A percentile compares a stretch with the other conserved stretches of the same genome.
These are phyloP conservation scores for Mastomys coucha DNA, from an alignment of 2,113 vertebrate species.

Conservation along the genomic window DNA sequence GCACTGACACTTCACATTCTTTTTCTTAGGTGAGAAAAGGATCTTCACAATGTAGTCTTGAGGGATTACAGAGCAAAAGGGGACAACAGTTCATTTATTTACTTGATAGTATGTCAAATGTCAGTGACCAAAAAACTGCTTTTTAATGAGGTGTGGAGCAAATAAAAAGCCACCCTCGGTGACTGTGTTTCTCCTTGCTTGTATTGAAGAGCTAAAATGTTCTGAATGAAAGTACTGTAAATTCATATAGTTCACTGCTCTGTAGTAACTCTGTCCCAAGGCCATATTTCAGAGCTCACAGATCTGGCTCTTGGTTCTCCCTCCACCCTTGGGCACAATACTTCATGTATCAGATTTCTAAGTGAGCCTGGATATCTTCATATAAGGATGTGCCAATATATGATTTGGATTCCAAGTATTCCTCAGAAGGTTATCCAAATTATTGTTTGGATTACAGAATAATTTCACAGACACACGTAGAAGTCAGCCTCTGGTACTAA, in stretches of 20 bases:
- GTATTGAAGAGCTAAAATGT: slow-evolving; percentile 17
- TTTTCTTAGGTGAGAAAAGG: slow-evolving; percentile 59
- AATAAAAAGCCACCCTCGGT: neutral
- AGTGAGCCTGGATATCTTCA: neutral
- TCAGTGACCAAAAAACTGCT: neutral
- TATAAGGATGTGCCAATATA: neutral
- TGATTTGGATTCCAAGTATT: slow-evolving; percentile 26
- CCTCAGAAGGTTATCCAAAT: slow-evolving; percentile 22
- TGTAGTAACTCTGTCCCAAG: neutral
- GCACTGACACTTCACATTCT: slow-evolving; percentile 40
- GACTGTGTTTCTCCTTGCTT: neutral
- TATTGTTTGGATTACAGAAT: slow-evolving; percentile 20
- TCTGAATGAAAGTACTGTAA: neutral
- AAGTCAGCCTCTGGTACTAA: neutral
- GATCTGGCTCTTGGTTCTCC: neutral
- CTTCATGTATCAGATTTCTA: neutral
- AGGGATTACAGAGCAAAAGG: neutral
- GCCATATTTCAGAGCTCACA: neutral
- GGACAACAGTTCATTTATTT: slow-evolving; percentile 21
- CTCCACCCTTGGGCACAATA: neutral
- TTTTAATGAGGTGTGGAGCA: neutral
- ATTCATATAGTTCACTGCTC: neutral
- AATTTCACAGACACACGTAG: neutral
- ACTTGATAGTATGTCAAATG: slow-evolving; percentile 33
- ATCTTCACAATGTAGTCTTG: slow-evolving; percentile 40